Evolutionary conservation across 1,140 invertebrate genomes (phyloP), one percentile per base, ranked within the genome.

Genomic region (Ceratosolen solmsi): DNA sequence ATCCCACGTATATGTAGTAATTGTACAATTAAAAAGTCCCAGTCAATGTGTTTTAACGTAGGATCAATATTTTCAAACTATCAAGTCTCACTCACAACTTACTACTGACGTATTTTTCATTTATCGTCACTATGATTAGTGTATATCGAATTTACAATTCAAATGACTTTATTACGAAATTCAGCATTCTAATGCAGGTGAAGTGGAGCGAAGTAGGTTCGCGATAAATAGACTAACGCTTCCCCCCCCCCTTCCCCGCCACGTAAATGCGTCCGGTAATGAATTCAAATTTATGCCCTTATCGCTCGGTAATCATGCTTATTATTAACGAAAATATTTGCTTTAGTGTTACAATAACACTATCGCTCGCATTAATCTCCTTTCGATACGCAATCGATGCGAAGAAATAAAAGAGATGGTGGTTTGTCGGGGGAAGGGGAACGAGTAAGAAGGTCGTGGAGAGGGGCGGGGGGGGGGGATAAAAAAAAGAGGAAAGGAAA

Each of bases 161-260:
- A 75, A 75, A 75, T 75, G 17, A 41, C 54, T 58, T 36, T 60
- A 75, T 75, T 75, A 75, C 73, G 30, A 75, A 58, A 75, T 60
- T 17, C 27, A 22, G 13, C 49, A n/a, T 56, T 27, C n/a, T 56
- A 74, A 27, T 56, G 20, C 46, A 36, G 17, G 46, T 13, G 49
- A 74, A 74, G 20, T 33, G 46, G 71, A 74, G 46, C 49, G 56
- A 74, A 27, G 25, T 51, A 51, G 41, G 13, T 36, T 54, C 27
- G 25, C 25, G 49, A 56, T n/a, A 74, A 56, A 74, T 36, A 74
- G 30, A 36, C 17, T 56, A 74, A 36, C 30, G 27, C 71, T n/a
- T n/a, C 56, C n/a, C 46, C 20, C 1, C 7, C 1, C 4, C n/a
- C 20, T 20, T n/a, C 49, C 22, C 0, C 1, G 11, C 30, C n/a